Percentiles rank a stretch among this genome's conserved stretches.
Evolutionary conservation across 2,797 vertebrate genomes (phyloP).

Genomic region (Pipistrellus pipistrellus): DNA sequence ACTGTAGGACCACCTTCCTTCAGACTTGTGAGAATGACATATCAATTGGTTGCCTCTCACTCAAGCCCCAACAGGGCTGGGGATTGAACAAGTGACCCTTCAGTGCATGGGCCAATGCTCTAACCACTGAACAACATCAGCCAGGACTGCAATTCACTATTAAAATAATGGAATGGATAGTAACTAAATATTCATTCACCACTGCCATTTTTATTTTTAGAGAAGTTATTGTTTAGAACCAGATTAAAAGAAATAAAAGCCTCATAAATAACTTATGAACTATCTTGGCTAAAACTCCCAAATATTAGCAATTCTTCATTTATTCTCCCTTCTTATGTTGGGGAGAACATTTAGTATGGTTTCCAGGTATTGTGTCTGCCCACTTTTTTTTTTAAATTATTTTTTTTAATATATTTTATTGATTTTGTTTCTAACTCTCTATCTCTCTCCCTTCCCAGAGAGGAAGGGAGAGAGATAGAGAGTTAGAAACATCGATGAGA

Average conservation of each 20-base stretch:
- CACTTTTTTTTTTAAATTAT: not conserved
- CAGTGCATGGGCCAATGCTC: no score
- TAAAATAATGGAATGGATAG: slow-evolving; percentile 26
- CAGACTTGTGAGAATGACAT: not conserved
- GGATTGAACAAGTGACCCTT: no score
- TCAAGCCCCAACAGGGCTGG: no score
- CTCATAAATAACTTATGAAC: not conserved
- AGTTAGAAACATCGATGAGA: no score
- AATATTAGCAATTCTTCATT: not conserved
- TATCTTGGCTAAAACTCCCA: slow-evolving; percentile 10
- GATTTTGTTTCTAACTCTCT: no score
- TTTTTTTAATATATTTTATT: no score
- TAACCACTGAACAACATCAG: no score
- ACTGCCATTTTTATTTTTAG: slow-evolving; percentile 50
- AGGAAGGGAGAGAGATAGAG: no score
- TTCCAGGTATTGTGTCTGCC: not conserved
- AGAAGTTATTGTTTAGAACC: slow-evolving; percentile 36
- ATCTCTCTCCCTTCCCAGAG: no score
- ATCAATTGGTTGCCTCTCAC: no score
- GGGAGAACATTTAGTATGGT: not conserved
- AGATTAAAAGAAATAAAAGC: slow-evolving; percentile 59
- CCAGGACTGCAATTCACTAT: not conserved
- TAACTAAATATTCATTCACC: slow-evolving; percentile 21
- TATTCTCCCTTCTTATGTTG: slow-evolving; percentile 14
- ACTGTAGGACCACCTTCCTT: not conserved